phyloP scores from a whole-genome alignment of 2,888 invertebrate species.

The Orchesella flavescens region DNA sequence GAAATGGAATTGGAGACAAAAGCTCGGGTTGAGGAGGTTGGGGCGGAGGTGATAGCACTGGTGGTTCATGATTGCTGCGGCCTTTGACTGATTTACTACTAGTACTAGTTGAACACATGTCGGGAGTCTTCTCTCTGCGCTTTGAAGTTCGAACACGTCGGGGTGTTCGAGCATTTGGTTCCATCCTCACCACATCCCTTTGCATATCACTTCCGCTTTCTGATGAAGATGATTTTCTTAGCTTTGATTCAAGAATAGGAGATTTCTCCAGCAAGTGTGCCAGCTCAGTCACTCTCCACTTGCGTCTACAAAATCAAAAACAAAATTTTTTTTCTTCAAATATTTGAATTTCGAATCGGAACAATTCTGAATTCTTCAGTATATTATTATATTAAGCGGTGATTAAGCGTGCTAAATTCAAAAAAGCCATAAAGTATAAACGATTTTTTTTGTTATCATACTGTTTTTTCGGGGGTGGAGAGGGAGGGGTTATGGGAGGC shows the following conservation, averaged over 20 bases:
- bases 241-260: constrained; percentile 69
- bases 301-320: constrained; percentile 46
- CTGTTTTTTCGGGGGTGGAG: constrained; percentile 70
- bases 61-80: constrained; percentile 42
- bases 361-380: neutral
- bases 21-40: constrained; percentile 39
- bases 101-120: constrained; percentile 26
- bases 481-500: constrained; percentile 66
- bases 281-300: constrained; percentile 69
- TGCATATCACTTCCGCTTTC: constrained; percentile 61
- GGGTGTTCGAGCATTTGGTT: constrained; percentile 9
- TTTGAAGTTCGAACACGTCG: constrained; percentile 40
- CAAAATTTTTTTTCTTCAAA: neutral
- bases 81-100: constrained; percentile 45
- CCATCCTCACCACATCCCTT: constrained; percentile 38
- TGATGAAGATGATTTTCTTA: constrained; percentile 66
- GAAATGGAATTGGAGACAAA: constrained; percentile 57
- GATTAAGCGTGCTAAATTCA: neutral
- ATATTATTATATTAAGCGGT: neutral
- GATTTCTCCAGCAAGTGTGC: constrained; percentile 68
- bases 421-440: neutral
- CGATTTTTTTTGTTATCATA: constrained; percentile 28
- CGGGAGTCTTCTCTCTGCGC: constrained; percentile 39
- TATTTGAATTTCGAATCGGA: too few species aligned
- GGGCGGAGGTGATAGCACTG: constrained; percentile 35